These are phyloP conservation scores for Scartelaos histophorus DNA, from an alignment of 2,113 vertebrate species.

Conservation along the genomic window DNA sequence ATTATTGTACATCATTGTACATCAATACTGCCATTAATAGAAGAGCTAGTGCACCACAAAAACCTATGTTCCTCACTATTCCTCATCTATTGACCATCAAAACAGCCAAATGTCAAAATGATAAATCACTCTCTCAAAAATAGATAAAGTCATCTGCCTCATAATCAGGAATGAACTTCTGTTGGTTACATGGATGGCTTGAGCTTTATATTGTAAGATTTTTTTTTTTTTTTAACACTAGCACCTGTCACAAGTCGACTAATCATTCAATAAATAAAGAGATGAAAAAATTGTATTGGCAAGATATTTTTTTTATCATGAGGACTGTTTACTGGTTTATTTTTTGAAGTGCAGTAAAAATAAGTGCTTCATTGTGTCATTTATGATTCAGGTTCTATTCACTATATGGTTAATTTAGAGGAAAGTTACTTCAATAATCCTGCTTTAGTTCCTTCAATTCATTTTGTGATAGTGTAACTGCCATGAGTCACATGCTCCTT, in stretches of 20 bases:
- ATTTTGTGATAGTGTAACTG: conserved; percentile 17
- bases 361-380: not conserved
- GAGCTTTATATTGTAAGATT: not conserved
- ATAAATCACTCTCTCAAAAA: conserved; percentile 58
- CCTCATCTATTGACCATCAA: conserved; percentile 53
- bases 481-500: conserved; percentile 8
- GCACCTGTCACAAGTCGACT: too few relatives aligned
- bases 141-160: conserved; percentile 59
- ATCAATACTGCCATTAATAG: conserved; percentile 6
- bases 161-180: conserved; percentile 26
- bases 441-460: conserved; percentile 1
- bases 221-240: not conserved
- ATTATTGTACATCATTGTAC: too few relatives aligned
- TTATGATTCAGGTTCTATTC: not conserved
- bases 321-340: too few relatives aligned
- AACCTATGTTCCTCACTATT: conserved; percentile 6
- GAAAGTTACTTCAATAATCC: not conserved
- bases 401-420: not conserved
- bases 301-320: too few relatives aligned
- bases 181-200: too few relatives aligned
- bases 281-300: too few relatives aligned
- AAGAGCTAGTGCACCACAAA: conserved; percentile 28
- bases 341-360: too few relatives aligned
- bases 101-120: conserved; percentile 44
- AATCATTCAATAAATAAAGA: not conserved